Evolutionary conservation across 2,888 invertebrate species (phyloP), one percentile per base, ranked within the genome.

Genomic region (Nephrocerus scutellatus): DNA sequence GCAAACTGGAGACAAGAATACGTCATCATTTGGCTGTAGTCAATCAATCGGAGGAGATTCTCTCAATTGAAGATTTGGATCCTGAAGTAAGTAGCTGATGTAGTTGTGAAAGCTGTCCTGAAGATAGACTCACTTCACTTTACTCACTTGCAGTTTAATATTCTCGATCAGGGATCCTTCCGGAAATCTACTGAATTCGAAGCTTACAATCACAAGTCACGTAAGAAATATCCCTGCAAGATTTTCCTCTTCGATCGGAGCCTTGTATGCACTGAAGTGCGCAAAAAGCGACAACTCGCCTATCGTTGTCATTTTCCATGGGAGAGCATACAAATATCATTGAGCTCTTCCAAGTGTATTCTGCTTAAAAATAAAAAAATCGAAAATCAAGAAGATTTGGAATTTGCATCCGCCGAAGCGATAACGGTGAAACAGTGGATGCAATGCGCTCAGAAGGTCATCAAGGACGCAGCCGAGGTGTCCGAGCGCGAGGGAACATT

Each of bases 21-120:
- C 58, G 66, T 20, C 57, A 65, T 7, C 55, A 64, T 20, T 51
- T 68, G 21, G 61, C 60, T 35, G 61, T 63, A 37, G 63, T 64
- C 6, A 68, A 68, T 48, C 63, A 67, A 45, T 57, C 66, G 2
- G 66, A 66, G 52, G 63, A 65, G 46, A 57, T 68, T 15, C 59
- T 59, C 38, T 58, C 53, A 26, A 66, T 68, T 35, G 63, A 65
- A 21, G 66, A 68, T 22, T 49, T 63, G 53, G 67, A 66, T 39
- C 15, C 41, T 36, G n/a, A 6, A 34, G n/a, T 22, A 22, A 22
- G 23, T 21, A 7, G 6, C 12, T 6, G 21, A n/a, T n/a, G n/a
- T n/a, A n/a, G n/a, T n/a, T n/a, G n/a, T n/a, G n/a, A n/a, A n/a
- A n/a, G n/a, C n/a, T n/a, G n/a, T n/a, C n/a, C n/a, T n/a, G n/a